These are phyloP conservation scores for Tipula confusa DNA, from an alignment of 2,888 invertebrate genomes.

Conservation along the genomic window DNA sequence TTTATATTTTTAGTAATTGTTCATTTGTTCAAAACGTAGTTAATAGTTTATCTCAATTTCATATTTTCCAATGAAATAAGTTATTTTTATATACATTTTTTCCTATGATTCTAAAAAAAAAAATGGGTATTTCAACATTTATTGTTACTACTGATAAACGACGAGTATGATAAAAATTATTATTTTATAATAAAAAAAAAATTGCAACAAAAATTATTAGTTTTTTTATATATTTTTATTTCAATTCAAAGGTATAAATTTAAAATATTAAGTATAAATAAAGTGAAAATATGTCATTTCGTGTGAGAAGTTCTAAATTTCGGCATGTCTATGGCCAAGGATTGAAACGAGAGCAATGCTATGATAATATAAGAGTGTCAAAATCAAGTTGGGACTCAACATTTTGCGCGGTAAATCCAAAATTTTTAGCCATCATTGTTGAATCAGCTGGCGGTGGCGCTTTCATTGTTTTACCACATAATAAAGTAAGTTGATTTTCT, in stretches of 20 bases:
- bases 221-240: background rate
- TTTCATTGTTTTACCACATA: slow-evolving; percentile 89
- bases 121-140: background rate
- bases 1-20: background rate
- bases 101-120: background rate
- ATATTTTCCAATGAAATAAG: background rate
- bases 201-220: background rate
- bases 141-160: slow-evolving; percentile 7
- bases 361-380: slow-evolving; percentile 94
- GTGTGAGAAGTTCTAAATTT: slow-evolving; percentile 95
- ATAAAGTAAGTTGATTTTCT: slow-evolving; percentile 62
- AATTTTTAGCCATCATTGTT: slow-evolving; percentile 94
- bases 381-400: slow-evolving; percentile 98
- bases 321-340: slow-evolving; percentile 88
- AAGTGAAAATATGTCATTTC: slow-evolving; percentile 77
- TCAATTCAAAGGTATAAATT: background rate
- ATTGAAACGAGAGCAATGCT: slow-evolving; percentile 92
- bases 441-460: slow-evolving; percentile 96
- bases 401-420: slow-evolving; percentile 97
- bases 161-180: background rate
- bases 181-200: background rate
- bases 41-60: background rate
- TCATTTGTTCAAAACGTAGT: background rate
- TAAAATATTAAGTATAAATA: slow-evolving; percentile 13
- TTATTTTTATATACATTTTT: background rate